Evolutionary conservation across 2,113 vertebrate genomes (phyloP), one percentile per base, ranked within the genome.

Genomic region (Bubo blakistoni): DNA sequence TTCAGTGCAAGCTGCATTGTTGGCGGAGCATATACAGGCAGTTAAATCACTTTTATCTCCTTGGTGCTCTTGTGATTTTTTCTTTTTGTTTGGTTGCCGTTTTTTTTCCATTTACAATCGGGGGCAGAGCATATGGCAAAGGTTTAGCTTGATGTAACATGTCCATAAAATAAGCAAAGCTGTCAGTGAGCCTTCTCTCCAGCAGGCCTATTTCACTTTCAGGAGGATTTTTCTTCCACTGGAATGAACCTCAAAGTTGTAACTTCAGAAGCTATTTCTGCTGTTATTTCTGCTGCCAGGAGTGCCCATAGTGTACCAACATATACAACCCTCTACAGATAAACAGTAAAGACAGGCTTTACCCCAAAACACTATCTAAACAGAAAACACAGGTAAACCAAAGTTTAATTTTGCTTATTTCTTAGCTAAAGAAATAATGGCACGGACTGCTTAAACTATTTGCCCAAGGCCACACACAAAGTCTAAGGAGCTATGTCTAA

Each of bases 21-120:
- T 93, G 79, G 89, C 14, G 1, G 94, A 95, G 42, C 83, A 81
- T 61, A 79, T 77, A 95, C 4, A 83, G 66, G 54, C 49, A 91
- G 59, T 79, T 96, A 96, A 98, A 97, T 96, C 93, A 96, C 72
- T 94, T 98, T 97, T 94, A 95, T 96, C 65, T 96, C 62, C 93
- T 93, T 36, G 17, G 52, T 88, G 62, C 71, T 92, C 55, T 63
- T 54, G 40, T 93, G 93, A 97, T 86, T 97, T 96, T 47, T 93
- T 94, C 51, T 77, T 90, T 86, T 73, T 49, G 34, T 90, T 85
- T 72, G 26, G n/a, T 47, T 82, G 54, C 21, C 7, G 2, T 9
- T 66, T 78, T 61, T 29, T 90, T 72, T 32, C 59, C 73, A 83
- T 97, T 95, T 97, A 87, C 70, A 94, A 52, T 40, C 11, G 11